phyloP scores from a whole-genome alignment of 2,113 vertebrate genomes.

The Kryptolebias marmoratus region DNA sequence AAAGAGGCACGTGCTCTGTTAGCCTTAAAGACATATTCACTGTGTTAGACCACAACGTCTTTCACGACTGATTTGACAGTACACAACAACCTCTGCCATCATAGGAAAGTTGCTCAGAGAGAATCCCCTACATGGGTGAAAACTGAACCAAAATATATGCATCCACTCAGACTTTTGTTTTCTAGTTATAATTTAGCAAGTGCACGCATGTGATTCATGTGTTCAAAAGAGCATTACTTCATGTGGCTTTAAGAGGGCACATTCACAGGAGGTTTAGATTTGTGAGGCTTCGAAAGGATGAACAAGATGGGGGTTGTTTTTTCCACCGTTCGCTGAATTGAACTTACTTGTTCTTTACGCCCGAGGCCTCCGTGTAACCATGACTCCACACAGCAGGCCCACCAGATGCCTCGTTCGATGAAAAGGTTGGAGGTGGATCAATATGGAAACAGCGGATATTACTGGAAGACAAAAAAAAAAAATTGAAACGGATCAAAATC shows the following conservation, averaged over 20 bases:
- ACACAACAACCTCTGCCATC: neutral
- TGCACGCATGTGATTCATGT: slow-evolving; percentile 7
- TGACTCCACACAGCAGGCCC: slow-evolving; percentile 97
- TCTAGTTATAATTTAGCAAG: neutral
- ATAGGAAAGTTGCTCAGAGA: neutral
- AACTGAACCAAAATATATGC: neutral
- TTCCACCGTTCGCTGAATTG: slow-evolving; percentile 29
- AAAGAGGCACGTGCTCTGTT: neutral
- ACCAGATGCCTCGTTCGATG: slow-evolving; percentile 86
- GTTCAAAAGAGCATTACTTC: slow-evolving; percentile 16
- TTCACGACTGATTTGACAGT: slow-evolving; percentile 1
- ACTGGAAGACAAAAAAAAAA: slow-evolving; percentile 74
- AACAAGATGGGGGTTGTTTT: slow-evolving; percentile 14
- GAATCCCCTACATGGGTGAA: neutral
- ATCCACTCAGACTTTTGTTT: neutral
- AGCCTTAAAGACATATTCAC: slow-evolving; percentile 17
- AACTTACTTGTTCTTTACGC: slow-evolving; percentile 96
- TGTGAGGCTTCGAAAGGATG: slow-evolving; percentile 17
- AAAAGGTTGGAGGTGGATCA: slow-evolving; percentile 88
- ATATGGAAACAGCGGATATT: slow-evolving; percentile 98
- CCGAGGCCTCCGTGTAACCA: slow-evolving; percentile 94
- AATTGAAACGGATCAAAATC: slow-evolving; percentile 22
- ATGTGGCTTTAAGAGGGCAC: slow-evolving; percentile 10
- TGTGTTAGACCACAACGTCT: neutral
- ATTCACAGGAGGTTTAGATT: slow-evolving; percentile 30